Evolutionary conservation across 2,888 invertebrate genomes (phyloP).

Genomic region (Polydrusus cervinus): DNA sequence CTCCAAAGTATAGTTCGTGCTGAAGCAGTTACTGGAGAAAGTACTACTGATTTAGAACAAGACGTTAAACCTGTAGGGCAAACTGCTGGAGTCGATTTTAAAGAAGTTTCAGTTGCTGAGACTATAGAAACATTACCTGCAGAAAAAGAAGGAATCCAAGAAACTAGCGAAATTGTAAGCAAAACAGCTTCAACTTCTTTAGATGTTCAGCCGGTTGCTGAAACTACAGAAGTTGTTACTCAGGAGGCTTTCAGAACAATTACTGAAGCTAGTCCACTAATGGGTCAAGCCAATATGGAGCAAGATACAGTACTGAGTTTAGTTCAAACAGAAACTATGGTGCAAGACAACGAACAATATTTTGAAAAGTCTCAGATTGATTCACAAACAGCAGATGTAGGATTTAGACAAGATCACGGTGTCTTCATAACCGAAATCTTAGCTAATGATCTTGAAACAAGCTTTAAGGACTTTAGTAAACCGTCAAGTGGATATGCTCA

Average conservation of each 20-base stretch:
- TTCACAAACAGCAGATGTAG: conserved; percentile 69
- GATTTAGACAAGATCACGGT: conserved; percentile 69
- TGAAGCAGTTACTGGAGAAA: conserved; percentile 75
- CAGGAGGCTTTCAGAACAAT: conserved; percentile 64
- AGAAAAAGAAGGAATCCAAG: conserved; percentile 71
- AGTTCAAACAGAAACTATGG: conserved; percentile 68
- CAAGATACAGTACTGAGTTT: conserved; percentile 71
- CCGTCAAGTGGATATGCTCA: conserved; percentile 67
- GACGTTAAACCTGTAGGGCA: conserved; percentile 71
- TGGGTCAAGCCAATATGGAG: conserved; percentile 70
- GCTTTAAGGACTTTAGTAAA: conserved; percentile 65
- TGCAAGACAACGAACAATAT: conserved; percentile 69
- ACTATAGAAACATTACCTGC: conserved; percentile 71
- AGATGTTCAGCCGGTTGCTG: conserved; percentile 70
- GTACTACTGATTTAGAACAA: conserved; percentile 73
- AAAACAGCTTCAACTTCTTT: conserved; percentile 68
- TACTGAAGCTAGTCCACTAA: conserved; percentile 63
- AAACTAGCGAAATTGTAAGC: conserved; percentile 63
- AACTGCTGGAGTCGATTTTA: conserved; percentile 69
- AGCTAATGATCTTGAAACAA: conserved; percentile 71
- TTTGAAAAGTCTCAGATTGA: conserved; percentile 69
- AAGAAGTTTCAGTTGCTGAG: conserved; percentile 71
- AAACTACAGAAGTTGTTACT: conserved; percentile 69
- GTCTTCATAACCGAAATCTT: conserved; percentile 73
- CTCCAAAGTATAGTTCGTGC: conserved; percentile 74